Conservation (phyloP, 2,797 vertebrate genomes). For the Odontamblyopus rebecca region DNA sequence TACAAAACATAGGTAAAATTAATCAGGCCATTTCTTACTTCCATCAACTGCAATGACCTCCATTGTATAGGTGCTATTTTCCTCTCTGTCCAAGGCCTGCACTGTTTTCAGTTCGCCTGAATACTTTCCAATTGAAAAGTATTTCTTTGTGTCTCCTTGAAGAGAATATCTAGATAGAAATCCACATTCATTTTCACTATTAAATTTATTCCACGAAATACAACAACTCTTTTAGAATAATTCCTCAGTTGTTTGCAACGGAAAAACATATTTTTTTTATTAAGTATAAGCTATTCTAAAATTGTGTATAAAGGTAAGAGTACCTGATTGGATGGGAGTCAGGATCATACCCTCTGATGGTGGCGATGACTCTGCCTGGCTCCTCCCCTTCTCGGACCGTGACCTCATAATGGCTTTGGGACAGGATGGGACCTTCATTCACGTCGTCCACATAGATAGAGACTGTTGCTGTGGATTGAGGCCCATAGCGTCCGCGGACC, state of each 20-base stretch:
- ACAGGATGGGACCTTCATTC: conserved; percentile 77
- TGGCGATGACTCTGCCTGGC: conserved; percentile 81
- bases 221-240: background rate
- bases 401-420: conserved; percentile 81
- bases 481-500: conserved; percentile 78
- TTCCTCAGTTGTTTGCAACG: background rate
- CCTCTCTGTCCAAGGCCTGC: conserved; percentile 77
- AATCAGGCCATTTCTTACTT: conserved; percentile 62
- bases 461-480: conserved; percentile 82
- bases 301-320: background rate
- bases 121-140: conserved; percentile 81
- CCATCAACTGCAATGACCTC: conserved; percentile 80
- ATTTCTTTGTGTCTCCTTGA: conserved; percentile 81
- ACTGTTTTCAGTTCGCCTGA: conserved; percentile 81
- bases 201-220: background rate
- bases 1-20: background rate
- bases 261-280: too few species aligned
- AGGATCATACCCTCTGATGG: conserved; percentile 78
- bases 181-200: background rate
- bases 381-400: conserved; percentile 79
- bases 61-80: conserved; percentile 82
- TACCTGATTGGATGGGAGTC: conserved; percentile 79
- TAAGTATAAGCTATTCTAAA: background rate
- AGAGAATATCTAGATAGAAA: conserved; percentile 77
- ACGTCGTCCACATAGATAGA: conserved; percentile 81